These are phyloP conservation scores for Hybognathus amarus DNA, from an alignment of 2,797 vertebrate species.

Conservation along the genomic window DNA sequence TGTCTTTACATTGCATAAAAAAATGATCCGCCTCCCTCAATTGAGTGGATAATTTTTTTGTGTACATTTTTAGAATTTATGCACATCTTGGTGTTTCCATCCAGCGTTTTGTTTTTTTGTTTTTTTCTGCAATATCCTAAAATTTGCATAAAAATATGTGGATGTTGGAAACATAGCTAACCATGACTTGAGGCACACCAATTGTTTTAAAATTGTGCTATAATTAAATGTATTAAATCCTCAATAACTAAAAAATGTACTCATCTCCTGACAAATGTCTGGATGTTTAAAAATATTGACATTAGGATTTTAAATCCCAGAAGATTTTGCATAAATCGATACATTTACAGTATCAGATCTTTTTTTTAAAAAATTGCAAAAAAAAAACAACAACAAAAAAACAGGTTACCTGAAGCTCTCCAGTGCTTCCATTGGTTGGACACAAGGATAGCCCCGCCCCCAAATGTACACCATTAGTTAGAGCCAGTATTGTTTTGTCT, in stretches of 20 bases:
- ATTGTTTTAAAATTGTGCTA: not conserved
- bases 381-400: too few species aligned
- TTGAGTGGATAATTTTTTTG: not conserved
- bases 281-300: not conserved
- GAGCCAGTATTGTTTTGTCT: not conserved
- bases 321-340: not conserved
- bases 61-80: not conserved
- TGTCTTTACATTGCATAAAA: not conserved
- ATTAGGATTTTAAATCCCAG: not conserved
- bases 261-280: not conserved
- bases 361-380: too few species aligned
- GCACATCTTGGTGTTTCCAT: not conserved
- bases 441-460: too few species aligned
- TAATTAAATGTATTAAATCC: not conserved
- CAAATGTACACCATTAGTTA: not conserved
- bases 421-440: not conserved
- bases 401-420: not conserved
- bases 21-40: not conserved
- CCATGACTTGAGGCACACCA: not conserved
- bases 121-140: not conserved
- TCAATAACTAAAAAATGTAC: not conserved
- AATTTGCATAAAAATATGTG: not conserved
- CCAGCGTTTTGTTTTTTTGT: fast-evolving
- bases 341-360: not conserved
- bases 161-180: not conserved